phyloP scores from a whole-genome alignment of 2,113 vertebrate species.

The Eptatretus burgeri region DNA sequence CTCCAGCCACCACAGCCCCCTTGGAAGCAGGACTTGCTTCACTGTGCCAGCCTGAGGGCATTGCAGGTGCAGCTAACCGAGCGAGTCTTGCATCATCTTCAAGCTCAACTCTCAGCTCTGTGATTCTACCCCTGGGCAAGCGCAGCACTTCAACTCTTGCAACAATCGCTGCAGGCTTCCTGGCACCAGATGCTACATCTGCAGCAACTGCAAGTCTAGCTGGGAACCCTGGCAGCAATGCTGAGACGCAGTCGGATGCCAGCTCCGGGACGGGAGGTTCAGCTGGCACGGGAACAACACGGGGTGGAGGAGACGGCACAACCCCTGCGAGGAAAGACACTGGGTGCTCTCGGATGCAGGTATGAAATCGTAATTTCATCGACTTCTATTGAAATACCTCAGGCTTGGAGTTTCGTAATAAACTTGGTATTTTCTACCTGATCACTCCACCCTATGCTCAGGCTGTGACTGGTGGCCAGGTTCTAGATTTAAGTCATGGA shows the following conservation, averaged over 20 bases:
- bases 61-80: background rate
- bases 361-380: too few species aligned
- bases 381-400: too few species aligned
- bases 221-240: constrained; percentile 5
- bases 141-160: constrained; percentile 5
- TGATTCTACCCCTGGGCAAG: constrained; percentile 4
- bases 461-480: background rate
- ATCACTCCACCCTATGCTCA: background rate
- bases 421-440: too few species aligned
- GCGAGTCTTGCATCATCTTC: background rate
- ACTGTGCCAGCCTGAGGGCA: background rate
- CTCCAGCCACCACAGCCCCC: background rate
- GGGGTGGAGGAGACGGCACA: background rate
- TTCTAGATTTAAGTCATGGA: constrained; percentile 1
- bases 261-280: constrained; percentile 1
- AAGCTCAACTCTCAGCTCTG: constrained; percentile 1
- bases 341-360: too few species aligned
- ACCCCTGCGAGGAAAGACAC: too few species aligned
- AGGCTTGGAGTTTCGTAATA: too few species aligned
- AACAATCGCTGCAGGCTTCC: constrained; percentile 5
- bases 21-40: background rate
- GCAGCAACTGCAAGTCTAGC: background rate
- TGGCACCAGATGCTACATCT: background rate
- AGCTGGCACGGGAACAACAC: background rate
- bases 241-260: constrained; percentile 1